These are phyloP conservation scores for Cylindroiulus punctatus DNA, from an alignment of 2,888 invertebrate genomes.

Conservation along the genomic window DNA sequence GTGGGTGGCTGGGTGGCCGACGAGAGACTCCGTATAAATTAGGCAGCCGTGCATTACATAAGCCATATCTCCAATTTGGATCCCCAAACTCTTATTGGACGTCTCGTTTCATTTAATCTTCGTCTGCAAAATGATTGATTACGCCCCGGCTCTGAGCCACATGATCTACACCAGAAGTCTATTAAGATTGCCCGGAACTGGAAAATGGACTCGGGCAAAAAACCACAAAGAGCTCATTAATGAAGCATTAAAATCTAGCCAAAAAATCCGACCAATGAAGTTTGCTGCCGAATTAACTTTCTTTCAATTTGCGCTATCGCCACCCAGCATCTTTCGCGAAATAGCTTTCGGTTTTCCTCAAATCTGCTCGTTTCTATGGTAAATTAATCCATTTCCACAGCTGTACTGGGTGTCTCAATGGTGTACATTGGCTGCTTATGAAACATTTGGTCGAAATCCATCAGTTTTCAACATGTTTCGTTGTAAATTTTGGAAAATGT, in stretches of 20 bases:
- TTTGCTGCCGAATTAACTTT: constrained; percentile 15
- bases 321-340: background rate
- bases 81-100: background rate
- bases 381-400: background rate
- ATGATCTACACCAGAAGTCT: constrained; percentile 38
- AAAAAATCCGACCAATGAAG: background rate
- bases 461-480: too few species aligned
- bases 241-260: background rate
- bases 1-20: background rate
- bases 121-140: constrained; percentile 38
- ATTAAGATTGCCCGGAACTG: constrained; percentile 6
- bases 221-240: background rate
- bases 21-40: background rate
- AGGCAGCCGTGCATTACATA: background rate
- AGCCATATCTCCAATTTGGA: constrained; percentile 16
- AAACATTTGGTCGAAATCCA: too few species aligned
- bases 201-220: constrained; percentile 13
- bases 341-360: background rate
- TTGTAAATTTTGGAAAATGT: too few species aligned
- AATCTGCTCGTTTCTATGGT: background rate
- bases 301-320: constrained; percentile 27
- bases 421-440: too few species aligned
- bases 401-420: background rate
- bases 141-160: background rate
- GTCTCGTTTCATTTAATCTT: constrained; percentile 33